These are phyloP conservation scores for Arothron firmamentum DNA, from an alignment of 2,113 vertebrate genomes.

Conservation along the genomic window DNA sequence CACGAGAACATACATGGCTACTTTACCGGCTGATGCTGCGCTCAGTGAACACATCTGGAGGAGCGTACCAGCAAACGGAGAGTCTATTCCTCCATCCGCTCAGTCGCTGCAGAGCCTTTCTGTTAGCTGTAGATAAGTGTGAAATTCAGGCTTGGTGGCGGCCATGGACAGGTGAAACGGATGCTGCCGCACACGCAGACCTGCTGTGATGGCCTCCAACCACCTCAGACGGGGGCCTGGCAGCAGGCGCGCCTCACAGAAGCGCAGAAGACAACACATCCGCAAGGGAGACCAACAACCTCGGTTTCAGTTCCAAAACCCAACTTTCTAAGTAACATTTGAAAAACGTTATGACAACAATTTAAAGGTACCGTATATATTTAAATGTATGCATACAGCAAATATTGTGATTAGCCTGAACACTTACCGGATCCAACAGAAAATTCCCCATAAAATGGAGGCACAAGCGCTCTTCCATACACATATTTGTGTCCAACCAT, in stretches of 20 bases:
- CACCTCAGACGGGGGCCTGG: constrained; percentile 18
- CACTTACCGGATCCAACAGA: too few species aligned
- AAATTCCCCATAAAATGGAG: too few species aligned
- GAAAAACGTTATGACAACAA: too few species aligned
- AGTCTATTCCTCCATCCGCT: constrained; percentile 41
- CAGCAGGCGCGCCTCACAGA: neutral
- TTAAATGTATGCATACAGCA: too few species aligned
- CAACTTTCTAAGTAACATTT: too few species aligned
- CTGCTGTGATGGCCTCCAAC: constrained; percentile 18
- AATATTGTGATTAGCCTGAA: too few species aligned
- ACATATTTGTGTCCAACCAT: too few species aligned
- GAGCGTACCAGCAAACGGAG: constrained; percentile 21
- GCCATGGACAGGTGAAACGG: too few species aligned
- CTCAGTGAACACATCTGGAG: constrained; percentile 47
- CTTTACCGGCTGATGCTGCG: constrained; percentile 48
- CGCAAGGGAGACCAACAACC: constrained; percentile 2
- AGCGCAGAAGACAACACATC: constrained; percentile 39
- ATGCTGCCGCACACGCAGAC: constrained; percentile 4
- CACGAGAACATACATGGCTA: constrained; percentile 57
- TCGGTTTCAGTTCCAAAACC: too few species aligned
- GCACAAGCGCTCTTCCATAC: too few species aligned
- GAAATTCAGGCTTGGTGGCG: constrained; percentile 40
- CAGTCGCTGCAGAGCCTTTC: constrained; percentile 50
- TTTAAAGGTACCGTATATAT: too few species aligned
- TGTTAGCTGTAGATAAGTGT: constrained; percentile 66